Evolutionary conservation across 2,888 invertebrate genomes (phyloP).

Genomic region (Lasius fuliginosus): DNA sequence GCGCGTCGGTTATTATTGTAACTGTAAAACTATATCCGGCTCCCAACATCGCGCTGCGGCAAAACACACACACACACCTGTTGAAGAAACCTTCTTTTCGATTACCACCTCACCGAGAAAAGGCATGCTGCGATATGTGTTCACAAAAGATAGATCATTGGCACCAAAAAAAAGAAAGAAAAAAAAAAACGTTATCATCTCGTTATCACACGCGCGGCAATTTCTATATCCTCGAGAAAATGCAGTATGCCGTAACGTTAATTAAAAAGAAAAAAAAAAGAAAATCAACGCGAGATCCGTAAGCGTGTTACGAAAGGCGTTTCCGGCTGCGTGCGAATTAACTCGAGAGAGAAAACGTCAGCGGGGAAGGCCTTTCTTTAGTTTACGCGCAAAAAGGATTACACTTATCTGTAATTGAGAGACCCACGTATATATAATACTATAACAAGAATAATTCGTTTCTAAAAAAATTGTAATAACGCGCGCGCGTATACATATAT

Average conservation of each 20-base stretch:
- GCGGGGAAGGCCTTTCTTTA: background rate
- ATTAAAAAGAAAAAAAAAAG: background rate
- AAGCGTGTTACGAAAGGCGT: conserved; percentile 52
- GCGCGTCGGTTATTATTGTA: conserved; percentile 15
- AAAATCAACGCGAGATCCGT: conserved; percentile 36
- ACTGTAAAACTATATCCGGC: conserved; percentile 24
- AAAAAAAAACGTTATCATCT: conserved; percentile 46
- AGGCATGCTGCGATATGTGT: conserved; percentile 74
- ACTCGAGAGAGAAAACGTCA: background rate
- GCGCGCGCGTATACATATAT: conserved; percentile 55
- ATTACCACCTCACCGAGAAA: conserved; percentile 63
- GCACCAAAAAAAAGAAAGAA: conserved; percentile 17
- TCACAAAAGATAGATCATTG: conserved; percentile 62
- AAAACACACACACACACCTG: background rate
- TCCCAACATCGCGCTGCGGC: conserved; percentile 7
- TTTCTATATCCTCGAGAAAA: conserved; percentile 67
- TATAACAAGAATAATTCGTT: conserved; percentile 65
- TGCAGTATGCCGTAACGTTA: conserved; percentile 50
- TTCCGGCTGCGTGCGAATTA: conserved; percentile 45
- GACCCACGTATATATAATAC: conserved; percentile 58
- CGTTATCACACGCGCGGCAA: conserved; percentile 50
- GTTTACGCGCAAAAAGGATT: conserved; percentile 50
- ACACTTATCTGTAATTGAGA: conserved; percentile 64
- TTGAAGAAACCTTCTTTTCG: conserved; percentile 25
- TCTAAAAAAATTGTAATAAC: conserved; percentile 70